A percentile compares a stretch with the other conserved stretches of the same genome.
phyloP scores from a whole-genome alignment of 2,888 invertebrate species.

The Meandrusa payeni region DNA sequence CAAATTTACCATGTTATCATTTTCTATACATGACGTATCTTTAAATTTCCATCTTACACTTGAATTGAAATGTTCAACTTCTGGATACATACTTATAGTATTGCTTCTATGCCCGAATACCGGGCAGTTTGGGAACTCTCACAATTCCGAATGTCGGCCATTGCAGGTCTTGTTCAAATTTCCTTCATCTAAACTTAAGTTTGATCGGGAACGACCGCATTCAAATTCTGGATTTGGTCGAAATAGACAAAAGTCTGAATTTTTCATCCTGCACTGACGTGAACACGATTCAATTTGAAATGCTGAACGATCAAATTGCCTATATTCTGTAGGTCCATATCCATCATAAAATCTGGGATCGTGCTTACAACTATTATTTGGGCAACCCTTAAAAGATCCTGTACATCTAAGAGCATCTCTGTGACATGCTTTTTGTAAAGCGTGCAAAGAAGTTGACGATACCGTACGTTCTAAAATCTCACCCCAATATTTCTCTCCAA shows the following conservation, averaged over 20 bases:
- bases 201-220: slow-evolving; percentile 71
- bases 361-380: slow-evolving; percentile 62
- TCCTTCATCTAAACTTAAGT: slow-evolving; percentile 72
- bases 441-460: slow-evolving; percentile 87
- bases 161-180: slow-evolving; percentile 73
- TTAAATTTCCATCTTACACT: slow-evolving; percentile 76
- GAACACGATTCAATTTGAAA: slow-evolving; percentile 75
- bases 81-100: slow-evolving; percentile 72
- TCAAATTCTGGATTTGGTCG: slow-evolving; percentile 64
- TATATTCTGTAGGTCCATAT: slow-evolving; percentile 64
- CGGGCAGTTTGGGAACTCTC: slow-evolving; percentile 77
- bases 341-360: slow-evolving; percentile 69
- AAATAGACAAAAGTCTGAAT: slow-evolving; percentile 71
- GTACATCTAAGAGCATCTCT: slow-evolving; percentile 62
- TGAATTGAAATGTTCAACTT: slow-evolving; percentile 73
- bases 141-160: slow-evolving; percentile 75
- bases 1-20: slow-evolving; percentile 63
- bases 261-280: slow-evolving; percentile 70
- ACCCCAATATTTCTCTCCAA: slow-evolving; percentile 87
- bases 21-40: slow-evolving; percentile 56
- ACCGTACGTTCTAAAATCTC: slow-evolving; percentile 90
- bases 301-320: slow-evolving; percentile 68
- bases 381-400: slow-evolving; percentile 73
- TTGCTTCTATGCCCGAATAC: slow-evolving; percentile 78
- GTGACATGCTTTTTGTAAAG: slow-evolving; percentile 80